Conservation (phyloP, 2,888 invertebrate species). For the Ornithoptera alexandrae region DNA sequence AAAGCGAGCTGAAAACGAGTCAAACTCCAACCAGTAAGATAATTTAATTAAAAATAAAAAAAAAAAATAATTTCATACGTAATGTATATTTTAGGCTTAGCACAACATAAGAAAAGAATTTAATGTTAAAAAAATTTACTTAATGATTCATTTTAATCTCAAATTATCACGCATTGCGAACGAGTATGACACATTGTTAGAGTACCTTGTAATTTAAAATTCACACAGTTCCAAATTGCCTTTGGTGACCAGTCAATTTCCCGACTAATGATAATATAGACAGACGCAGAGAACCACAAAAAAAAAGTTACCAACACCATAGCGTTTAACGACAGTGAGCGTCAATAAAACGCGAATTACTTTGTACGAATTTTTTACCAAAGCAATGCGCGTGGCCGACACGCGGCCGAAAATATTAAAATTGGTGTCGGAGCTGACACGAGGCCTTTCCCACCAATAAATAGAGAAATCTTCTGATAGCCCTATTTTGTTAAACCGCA, state of each 20-base stretch:
- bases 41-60: too few relatives aligned
- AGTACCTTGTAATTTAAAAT: conserved; percentile 34
- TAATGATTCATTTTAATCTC: too few relatives aligned
- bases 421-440: conserved; percentile 79
- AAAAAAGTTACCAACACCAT: conserved; percentile 46
- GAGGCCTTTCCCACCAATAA: conserved; percentile 79
- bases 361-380: conserved; percentile 74
- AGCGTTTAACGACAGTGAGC: conserved; percentile 74
- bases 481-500: conserved; percentile 49
- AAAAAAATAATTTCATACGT: too few relatives aligned
- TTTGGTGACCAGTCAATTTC: conserved; percentile 59
- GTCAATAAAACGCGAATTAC: conserved; percentile 77
- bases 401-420: conserved; percentile 76
- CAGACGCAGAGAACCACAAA: conserved; percentile 60
- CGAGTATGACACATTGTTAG: conserved; percentile 11
- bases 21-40: too few relatives aligned
- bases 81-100: too few relatives aligned
- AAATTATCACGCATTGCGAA: background rate
- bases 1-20: too few relatives aligned
- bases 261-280: conserved; percentile 58
- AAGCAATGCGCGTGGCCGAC: conserved; percentile 65
- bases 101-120: too few relatives aligned
- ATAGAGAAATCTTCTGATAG: conserved; percentile 67
- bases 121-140: too few relatives aligned
- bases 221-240: conserved; percentile 33